Evolutionary conservation across 2,113 vertebrate genomes (phyloP).

Genomic region (Platichthys flesus): DNA sequence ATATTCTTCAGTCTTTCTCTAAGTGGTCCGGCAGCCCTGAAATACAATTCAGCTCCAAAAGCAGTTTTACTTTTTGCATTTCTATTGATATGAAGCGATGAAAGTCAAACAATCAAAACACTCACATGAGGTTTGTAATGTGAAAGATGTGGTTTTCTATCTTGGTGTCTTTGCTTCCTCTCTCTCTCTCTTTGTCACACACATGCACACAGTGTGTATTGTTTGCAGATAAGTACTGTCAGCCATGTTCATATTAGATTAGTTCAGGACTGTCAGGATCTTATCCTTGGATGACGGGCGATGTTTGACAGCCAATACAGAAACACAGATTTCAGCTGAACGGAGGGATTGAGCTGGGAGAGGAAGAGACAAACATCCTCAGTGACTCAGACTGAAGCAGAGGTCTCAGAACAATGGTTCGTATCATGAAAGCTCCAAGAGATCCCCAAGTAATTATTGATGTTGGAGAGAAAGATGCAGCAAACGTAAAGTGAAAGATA

Average conservation of each 20-base stretch:
- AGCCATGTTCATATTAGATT: not conserved
- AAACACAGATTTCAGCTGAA: not conserved
- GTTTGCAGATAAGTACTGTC: not conserved
- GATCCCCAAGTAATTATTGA: not conserved
- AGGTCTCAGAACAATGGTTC: not conserved
- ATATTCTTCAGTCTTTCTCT: not conserved
- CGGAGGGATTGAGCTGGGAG: not conserved
- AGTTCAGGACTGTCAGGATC: not conserved
- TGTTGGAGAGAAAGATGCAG: not conserved
- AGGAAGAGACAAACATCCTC: not conserved
- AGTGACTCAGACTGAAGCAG: not conserved
- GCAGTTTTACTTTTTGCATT: conserved; percentile 26
- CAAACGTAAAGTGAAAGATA: not conserved
- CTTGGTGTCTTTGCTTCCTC: not conserved
- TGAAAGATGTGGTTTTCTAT: conserved; percentile 25
- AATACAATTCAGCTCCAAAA: conserved; percentile 44
- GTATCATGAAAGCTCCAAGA: not conserved
- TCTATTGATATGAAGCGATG: conserved; percentile 35
- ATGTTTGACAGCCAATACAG: not conserved
- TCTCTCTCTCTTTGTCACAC: not conserved
- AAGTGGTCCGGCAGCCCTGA: not conserved
- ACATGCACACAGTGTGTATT: not conserved
- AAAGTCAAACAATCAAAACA: not conserved
- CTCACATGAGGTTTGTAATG: not conserved
- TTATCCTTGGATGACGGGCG: not conserved